Conservation (phyloP, 1,140 invertebrate genomes). For the Euborellia annulipes region DNA sequence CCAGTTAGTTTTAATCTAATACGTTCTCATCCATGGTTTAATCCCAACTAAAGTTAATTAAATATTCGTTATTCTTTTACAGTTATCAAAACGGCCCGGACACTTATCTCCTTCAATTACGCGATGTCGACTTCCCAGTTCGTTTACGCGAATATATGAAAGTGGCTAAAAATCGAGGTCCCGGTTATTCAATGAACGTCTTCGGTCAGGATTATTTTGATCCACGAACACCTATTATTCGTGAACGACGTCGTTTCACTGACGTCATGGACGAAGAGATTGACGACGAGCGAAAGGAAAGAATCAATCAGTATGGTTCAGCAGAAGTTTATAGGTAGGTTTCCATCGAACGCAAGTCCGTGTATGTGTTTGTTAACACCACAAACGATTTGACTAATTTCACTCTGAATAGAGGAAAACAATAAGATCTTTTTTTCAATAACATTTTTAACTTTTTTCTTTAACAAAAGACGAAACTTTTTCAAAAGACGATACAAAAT, state of each 20-base stretch:
- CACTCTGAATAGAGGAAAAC: too few species aligned
- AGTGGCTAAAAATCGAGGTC: conserved; percentile 58
- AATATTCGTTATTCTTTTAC: too few species aligned
- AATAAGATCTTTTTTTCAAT: too few species aligned
- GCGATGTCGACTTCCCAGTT: conserved; percentile 84
- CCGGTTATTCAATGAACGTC: conserved; percentile 42
- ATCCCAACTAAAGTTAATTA: too few species aligned
- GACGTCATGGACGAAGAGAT: conserved; percentile 95
- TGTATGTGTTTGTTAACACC: too few species aligned
- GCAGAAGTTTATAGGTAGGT: conserved; percentile 37
- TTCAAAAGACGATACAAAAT: too few species aligned
- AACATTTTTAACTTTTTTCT: too few species aligned
- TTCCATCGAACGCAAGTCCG: too few species aligned
- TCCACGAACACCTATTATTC: conserved; percentile 60
- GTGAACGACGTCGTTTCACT: conserved; percentile 77
- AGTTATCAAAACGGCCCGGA: conserved; percentile 92
- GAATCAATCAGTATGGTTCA: conserved; percentile 60
- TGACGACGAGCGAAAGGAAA: conserved; percentile 67
- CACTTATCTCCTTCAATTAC: conserved; percentile 81
- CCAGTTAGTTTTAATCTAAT: conserved; percentile 46
- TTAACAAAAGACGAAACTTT: too few species aligned
- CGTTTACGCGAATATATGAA: conserved; percentile 85
- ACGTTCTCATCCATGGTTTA: too few species aligned
- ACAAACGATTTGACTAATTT: too few species aligned
- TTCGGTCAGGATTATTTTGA: conserved; percentile 22